Evolutionary conservation across 64 coral and sea anemone genomes (phyloP).

Genomic region (Stichodactyla mertensii): DNA sequence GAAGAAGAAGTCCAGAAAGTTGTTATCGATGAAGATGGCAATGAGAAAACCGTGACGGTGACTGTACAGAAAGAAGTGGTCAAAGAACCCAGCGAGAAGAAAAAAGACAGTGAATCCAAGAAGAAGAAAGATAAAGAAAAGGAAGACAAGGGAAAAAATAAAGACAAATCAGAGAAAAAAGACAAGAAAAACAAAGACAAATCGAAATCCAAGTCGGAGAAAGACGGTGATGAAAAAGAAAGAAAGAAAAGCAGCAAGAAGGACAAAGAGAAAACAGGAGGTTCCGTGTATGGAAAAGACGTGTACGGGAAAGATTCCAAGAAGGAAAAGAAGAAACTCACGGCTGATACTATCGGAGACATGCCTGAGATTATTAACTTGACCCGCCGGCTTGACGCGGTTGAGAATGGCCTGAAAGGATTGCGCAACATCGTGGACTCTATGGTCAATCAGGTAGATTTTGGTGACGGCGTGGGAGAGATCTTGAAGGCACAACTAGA

Average conservation of each 20-base stretch:
- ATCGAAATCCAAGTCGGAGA: slow-evolving; percentile 41
- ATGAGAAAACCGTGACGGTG: slow-evolving; percentile 78
- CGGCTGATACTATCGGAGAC: slow-evolving; percentile 44
- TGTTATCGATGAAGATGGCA: slow-evolving; percentile 67
- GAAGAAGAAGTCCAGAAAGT: slow-evolving; percentile 81
- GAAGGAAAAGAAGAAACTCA: slow-evolving; percentile 60
- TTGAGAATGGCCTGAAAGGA: slow-evolving; percentile 69
- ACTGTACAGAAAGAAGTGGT: slow-evolving; percentile 54
- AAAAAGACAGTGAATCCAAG: slow-evolving; percentile 47
- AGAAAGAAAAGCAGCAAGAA: slow-evolving; percentile 42
- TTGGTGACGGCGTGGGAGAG: slow-evolving; percentile 82
- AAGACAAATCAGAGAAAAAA: slow-evolving; percentile 58
- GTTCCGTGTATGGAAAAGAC: slow-evolving; percentile 28
- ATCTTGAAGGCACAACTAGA: slow-evolving; percentile 76
- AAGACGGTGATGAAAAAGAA: slow-evolving; percentile 59
- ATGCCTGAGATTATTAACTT: slow-evolving; percentile 75
- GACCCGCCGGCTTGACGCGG: slow-evolving; percentile 64
- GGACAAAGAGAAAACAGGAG: slow-evolving; percentile 30
- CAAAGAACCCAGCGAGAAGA: slow-evolving; percentile 46
- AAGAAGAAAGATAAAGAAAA: slow-evolving; percentile 67
- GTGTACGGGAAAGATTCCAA: slow-evolving; percentile 58
- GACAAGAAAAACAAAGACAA: slow-evolving; percentile 57
- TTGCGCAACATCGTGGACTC: slow-evolving; percentile 89
- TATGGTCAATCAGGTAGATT: slow-evolving; percentile 91
- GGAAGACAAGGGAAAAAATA: slow-evolving; percentile 42